Percentiles rank a stretch among this genome's conserved stretches.
phyloP scores from a whole-genome alignment of 1,140 invertebrate genomes.

The Drosophila oshimai region DNA sequence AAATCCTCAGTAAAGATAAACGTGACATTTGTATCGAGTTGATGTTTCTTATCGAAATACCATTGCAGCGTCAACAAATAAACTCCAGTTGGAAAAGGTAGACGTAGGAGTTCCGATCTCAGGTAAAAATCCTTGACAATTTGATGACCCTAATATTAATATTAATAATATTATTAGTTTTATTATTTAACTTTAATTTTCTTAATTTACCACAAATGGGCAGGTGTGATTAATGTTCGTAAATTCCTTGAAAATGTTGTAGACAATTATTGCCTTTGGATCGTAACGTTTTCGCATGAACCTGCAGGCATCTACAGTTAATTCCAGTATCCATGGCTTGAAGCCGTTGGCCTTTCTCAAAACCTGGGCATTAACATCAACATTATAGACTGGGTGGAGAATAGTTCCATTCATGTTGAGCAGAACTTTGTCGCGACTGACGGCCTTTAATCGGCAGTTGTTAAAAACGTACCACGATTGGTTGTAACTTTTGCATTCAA shows the following conservation, averaged over 20 bases:
- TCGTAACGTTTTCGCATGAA: conserved; percentile 1
- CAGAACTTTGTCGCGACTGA: background rate
- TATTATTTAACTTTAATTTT: too few relatives aligned
- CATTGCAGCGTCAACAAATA: background rate
- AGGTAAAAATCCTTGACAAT: background rate
- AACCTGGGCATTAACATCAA: background rate
- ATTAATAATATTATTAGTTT: too few relatives aligned
- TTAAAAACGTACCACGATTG: conserved; percentile 15
- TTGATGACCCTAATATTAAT: background rate
- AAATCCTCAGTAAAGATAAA: background rate
- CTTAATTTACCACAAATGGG: conserved; percentile 22
- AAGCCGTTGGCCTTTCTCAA: conserved; percentile 17
- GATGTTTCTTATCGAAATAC: background rate
- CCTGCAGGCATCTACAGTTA: background rate
- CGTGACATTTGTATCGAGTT: too few relatives aligned
- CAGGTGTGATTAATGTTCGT: too few relatives aligned
- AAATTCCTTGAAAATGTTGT: too few relatives aligned
- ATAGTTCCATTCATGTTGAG: too few relatives aligned
- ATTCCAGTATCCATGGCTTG: conserved; percentile 6
- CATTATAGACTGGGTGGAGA: too few relatives aligned
- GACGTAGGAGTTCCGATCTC: background rate
- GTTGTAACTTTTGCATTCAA: conserved; percentile 3
- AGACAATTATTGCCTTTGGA: background rate
- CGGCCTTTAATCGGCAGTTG: conserved; percentile 7
- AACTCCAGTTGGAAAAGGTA: background rate